Conservation (phyloP, 1,140 invertebrate genomes). For the Maniola jurtina region DNA sequence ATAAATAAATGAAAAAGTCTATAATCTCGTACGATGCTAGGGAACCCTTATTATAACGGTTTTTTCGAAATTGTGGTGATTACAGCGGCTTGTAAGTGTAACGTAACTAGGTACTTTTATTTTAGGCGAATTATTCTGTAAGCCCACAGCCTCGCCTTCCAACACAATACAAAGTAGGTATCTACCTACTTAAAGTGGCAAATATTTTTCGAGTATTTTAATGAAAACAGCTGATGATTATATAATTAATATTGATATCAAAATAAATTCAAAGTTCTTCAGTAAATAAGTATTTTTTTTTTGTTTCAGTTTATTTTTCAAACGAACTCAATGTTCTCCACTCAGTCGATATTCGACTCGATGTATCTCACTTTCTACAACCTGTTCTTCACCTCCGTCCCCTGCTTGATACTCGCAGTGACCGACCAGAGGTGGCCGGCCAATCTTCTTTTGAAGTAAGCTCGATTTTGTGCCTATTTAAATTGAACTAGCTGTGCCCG, state of each 20-base stretch:
- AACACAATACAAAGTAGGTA: no score
- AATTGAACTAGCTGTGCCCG: no score
- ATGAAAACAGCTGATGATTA: not conserved
- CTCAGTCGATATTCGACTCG: conserved; percentile 84
- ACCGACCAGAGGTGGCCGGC: conserved; percentile 85
- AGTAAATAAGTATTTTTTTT: not conserved
- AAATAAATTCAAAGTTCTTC: not conserved
- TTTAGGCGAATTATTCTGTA: no score
- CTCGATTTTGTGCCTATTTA: not conserved
- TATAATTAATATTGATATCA: not conserved
- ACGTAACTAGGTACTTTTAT: no score
- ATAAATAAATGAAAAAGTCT: no score
- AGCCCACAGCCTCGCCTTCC: no score
- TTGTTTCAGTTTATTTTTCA: conserved; percentile 81
- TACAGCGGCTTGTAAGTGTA: no score
- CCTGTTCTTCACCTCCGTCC: conserved; percentile 85
- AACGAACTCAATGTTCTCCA: conserved; percentile 81
- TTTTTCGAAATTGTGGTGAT: no score
- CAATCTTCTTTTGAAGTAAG: conserved; percentile 80
- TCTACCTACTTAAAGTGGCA: no score
- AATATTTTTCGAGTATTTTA: no score
- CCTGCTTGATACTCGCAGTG: conserved; percentile 84
- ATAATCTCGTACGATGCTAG: no score
- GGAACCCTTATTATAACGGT: no score
- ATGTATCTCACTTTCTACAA: conserved; percentile 88